Conservation (phyloP, 2,888 invertebrate genomes). For the Gibbula magus region DNA sequence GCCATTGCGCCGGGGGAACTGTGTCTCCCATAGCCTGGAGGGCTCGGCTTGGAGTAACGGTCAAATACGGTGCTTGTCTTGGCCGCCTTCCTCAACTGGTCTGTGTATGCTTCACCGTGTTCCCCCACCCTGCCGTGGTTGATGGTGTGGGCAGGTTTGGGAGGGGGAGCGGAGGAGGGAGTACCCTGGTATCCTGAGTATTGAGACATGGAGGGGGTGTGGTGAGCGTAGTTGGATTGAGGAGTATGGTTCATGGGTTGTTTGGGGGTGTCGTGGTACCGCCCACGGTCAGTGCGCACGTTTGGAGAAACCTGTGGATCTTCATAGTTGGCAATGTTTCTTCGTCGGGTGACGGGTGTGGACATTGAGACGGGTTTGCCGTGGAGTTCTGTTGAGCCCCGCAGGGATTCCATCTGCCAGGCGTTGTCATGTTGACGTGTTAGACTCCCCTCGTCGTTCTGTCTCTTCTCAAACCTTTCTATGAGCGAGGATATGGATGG, state of each 20-base stretch:
- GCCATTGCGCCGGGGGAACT: constrained; percentile 47
- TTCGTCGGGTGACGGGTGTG: constrained; percentile 53
- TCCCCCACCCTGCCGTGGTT: not conserved
- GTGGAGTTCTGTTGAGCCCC: constrained; percentile 20
- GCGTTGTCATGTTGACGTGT: constrained; percentile 28
- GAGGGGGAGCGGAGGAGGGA: constrained; percentile 1
- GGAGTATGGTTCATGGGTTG: not conserved
- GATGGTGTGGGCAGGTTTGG: constrained; percentile 21
- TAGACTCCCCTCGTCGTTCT: constrained; percentile 31
- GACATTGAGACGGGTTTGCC: constrained; percentile 58
- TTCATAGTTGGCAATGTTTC: constrained; percentile 33
- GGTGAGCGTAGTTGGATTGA: not conserved
- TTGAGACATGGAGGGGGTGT: constrained; percentile 1
- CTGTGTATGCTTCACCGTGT: constrained; percentile 50
- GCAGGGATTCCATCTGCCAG: constrained; percentile 2
- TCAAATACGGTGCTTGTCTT: constrained; percentile 54
- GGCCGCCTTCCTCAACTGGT: constrained; percentile 53
- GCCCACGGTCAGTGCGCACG: constrained; percentile 27
- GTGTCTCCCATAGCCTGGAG: constrained; percentile 43
- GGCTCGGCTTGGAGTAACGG: constrained; percentile 38
- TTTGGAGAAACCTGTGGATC: constrained; percentile 40
- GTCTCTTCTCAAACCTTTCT: constrained; percentile 58
- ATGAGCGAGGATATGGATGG: constrained; percentile 54
- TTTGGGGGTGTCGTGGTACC: not conserved
- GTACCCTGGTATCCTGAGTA: not conserved